These are phyloP conservation scores for Chaetodon trifascialis DNA, from an alignment of 2,113 vertebrate genomes.

Conservation along the genomic window DNA sequence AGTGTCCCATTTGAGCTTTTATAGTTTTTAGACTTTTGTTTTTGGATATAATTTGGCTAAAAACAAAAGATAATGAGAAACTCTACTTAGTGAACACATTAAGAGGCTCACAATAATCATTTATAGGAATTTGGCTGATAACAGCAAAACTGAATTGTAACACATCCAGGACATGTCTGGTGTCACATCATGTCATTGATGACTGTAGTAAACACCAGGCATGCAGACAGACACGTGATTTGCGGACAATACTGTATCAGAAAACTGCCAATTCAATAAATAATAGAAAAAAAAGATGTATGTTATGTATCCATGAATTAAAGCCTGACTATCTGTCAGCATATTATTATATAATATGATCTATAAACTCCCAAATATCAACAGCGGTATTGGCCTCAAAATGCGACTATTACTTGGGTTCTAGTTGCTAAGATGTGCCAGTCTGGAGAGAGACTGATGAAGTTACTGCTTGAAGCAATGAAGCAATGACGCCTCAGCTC, in stretches of 20 bases:
- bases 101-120: background rate
- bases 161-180: background rate
- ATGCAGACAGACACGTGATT: background rate
- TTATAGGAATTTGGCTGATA: background rate
- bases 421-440: background rate
- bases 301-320: background rate
- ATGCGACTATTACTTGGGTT: background rate
- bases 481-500: slow-evolving; percentile 10
- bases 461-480: background rate
- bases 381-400: background rate
- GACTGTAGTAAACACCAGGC: background rate
- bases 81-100: background rate
- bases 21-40: background rate
- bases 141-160: background rate
- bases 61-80: background rate
- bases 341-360: background rate
- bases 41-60: slow-evolving; percentile 5
- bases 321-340: background rate
- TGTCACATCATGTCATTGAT: background rate
- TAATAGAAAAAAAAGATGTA: background rate
- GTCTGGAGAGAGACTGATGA: background rate
- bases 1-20: background rate
- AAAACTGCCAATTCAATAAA: background rate
- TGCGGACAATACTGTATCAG: too few species aligned
- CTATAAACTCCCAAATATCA: background rate